A percentile compares a stretch with the other conserved stretches of the same genome.
These are phyloP conservation scores for Melanaphis sacchari DNA, from an alignment of 1,140 invertebrate genomes.

Conservation along the genomic window DNA sequence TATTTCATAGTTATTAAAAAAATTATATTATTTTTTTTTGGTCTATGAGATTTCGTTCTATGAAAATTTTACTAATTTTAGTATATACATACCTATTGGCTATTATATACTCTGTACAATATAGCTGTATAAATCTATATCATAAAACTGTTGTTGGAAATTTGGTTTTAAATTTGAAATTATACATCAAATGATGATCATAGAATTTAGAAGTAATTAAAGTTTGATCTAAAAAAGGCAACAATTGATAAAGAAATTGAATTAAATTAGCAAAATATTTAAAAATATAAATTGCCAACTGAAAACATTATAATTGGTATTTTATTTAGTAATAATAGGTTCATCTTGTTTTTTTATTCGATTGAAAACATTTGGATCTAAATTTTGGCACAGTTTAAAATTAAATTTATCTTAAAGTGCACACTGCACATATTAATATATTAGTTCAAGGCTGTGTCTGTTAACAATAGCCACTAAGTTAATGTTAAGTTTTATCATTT, in stretches of 20 bases:
- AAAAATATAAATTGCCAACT: background rate
- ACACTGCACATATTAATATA: background rate
- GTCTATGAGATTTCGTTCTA: background rate
- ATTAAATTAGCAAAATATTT: background rate
- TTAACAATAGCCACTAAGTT: background rate
- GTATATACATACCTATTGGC: too few species aligned
- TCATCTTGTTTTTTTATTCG: background rate
- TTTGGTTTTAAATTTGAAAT: background rate
- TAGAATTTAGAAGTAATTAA: background rate
- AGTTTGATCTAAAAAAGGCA: background rate
- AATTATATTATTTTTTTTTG: too few species aligned
- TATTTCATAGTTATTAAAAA: too few species aligned
- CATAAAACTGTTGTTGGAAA: background rate
- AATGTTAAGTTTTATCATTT: background rate
- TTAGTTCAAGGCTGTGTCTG: background rate
- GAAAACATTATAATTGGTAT: background rate
- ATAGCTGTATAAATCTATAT: background rate
- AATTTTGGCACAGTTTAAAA: background rate
- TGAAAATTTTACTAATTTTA: background rate
- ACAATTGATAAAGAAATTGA: background rate
- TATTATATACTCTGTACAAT: too few species aligned
- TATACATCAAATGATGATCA: background rate
- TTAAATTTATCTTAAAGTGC: background rate
- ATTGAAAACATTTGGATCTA: background rate
- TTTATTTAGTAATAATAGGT: constrained; percentile 1